Evolutionary conservation across 2,113 vertebrate genomes (phyloP), one percentile per base, ranked within the genome.

Genomic region (Oryzias melastigma): DNA sequence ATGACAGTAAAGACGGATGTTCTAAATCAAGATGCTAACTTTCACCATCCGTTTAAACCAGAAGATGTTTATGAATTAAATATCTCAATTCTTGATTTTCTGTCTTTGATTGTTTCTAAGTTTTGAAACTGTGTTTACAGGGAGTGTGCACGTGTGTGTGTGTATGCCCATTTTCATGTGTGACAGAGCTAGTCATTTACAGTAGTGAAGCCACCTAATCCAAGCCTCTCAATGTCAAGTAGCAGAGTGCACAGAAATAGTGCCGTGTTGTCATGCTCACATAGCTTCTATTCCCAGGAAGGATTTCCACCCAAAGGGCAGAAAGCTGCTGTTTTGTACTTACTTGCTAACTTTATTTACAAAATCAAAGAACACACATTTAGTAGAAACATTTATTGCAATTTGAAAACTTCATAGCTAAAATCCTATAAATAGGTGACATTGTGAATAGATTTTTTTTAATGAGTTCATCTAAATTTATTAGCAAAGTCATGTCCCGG

Each of bases 181-280:
- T 75, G 78, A 82, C 71, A 67, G 69, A 54, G 75, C 57, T 71
- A 44, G 80, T 81, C 81, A 68, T 88, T 81, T 85, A 88, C 87
- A 87, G 84, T 87, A 84, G 80, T 85, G 74, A 77, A 85, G 83
- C 85, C 84, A 81, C 81, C 83, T 88, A 89, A 89, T 87, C 88
- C 77, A 7, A 35, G 77, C 82, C 81, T 89, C 82, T 89, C 88
- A 89, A 90, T 91, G 90, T 90, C 88, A 91, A 87, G 88, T 81
- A 82, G 83, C 81, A 75, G 74, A 73, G 74, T 58, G 61, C 78
- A 88, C 88, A 81, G 83, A 91, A 91, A 91, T 91, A 91, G 90
- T 79, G 79, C 58, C 4, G 76, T 88, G 88, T 74, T 81, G 90
- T 90, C 90, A 91, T 87, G 85, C 83, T 85, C 87, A 80, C 88